phyloP scores from a whole-genome alignment of 2,113 vertebrate genomes.

The Scopus umbretta region DNA sequence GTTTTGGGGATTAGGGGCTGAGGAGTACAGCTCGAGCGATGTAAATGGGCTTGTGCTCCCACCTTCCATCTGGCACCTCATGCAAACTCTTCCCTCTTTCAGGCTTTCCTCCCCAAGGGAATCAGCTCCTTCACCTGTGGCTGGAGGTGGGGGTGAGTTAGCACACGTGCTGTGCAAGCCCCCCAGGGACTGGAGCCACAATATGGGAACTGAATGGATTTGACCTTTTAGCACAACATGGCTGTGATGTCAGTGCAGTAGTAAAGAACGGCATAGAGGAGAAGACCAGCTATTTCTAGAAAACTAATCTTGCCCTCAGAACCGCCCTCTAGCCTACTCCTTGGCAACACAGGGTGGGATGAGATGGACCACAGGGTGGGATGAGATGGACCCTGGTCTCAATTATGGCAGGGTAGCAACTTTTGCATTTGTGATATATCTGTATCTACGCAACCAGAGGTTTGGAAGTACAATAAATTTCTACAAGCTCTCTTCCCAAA shows the following conservation, averaged over 20 bases:
- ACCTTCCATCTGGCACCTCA: accelerated
- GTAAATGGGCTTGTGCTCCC: not conserved
- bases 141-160: not conserved
- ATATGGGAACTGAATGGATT: not conserved
- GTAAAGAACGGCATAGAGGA: accelerated
- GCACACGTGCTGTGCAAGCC: not conserved
- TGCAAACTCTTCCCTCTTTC: not conserved
- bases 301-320: not conserved
- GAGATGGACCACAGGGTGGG: not conserved
- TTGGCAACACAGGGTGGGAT: not conserved
- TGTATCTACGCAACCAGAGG: not conserved
- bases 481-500: not conserved
- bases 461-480: not conserved
- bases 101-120: not conserved
- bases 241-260: accelerated
- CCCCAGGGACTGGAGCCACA: not conserved
- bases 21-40: accelerated
- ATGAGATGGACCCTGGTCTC: not conserved
- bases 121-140: not conserved
- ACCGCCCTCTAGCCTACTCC: not conserved
- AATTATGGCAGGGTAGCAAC: not conserved
- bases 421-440: not conserved
- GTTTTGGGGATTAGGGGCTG: not conserved
- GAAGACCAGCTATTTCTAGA: not conserved
- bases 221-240: accelerated